phyloP scores from a whole-genome alignment of 35 echinoderm and acorn worm species.

The Holothuria glaberrima region DNA sequence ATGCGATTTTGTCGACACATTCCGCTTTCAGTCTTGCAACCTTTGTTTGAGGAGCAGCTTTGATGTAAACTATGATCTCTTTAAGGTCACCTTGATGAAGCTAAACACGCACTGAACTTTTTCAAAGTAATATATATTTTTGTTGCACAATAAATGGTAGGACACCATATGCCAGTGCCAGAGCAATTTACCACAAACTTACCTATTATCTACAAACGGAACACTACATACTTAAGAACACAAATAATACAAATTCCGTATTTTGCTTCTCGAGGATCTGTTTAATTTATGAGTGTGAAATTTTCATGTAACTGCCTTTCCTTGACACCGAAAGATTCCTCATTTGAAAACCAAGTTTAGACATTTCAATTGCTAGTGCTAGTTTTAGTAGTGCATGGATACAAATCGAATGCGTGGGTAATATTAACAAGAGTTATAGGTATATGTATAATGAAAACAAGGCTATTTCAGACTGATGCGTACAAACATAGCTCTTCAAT shows the following conservation, averaged over 20 bases:
- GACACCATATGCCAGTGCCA: background rate
- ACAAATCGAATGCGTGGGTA: no score
- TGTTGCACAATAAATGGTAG: background rate
- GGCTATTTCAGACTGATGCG: no score
- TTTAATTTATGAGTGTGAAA: background rate
- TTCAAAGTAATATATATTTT: background rate
- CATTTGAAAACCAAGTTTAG: no score
- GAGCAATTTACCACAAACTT: background rate
- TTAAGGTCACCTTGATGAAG: constrained; percentile 15
- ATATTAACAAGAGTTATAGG: no score
- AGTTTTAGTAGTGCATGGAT: no score
- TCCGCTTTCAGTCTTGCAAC: background rate
- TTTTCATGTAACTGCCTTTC: no score
- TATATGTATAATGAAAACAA: no score
- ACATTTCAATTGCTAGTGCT: no score
- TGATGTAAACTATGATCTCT: background rate
- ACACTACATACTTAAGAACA: background rate
- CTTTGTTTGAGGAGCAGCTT: background rate
- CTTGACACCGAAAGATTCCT: no score
- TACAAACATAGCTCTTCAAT: no score
- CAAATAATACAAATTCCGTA: background rate
- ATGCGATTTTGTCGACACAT: no score
- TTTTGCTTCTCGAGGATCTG: background rate
- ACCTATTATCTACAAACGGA: background rate
- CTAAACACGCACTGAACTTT: background rate